phyloP scores from a whole-genome alignment of 2,113 vertebrate genomes.

The Vombatus ursinus region DNA sequence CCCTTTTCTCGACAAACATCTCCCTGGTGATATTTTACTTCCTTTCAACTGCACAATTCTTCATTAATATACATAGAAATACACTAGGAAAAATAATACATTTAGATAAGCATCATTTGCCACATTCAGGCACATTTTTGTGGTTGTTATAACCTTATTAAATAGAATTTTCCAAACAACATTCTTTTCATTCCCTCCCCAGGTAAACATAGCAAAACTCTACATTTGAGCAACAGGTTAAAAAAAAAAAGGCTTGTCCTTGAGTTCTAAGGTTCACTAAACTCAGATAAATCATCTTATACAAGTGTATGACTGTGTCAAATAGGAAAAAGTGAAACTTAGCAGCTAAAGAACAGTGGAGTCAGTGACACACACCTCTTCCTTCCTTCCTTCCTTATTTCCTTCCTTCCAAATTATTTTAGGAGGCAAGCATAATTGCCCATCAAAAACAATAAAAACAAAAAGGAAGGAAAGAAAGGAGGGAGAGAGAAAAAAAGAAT shows the following conservation, averaged over 20 bases:
- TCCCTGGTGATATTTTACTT: background rate
- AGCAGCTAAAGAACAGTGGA: background rate
- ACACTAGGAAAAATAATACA: background rate
- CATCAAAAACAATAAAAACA: background rate
- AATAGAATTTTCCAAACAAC: background rate
- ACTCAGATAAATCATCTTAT: background rate
- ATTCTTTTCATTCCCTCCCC: background rate
- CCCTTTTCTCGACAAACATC: background rate
- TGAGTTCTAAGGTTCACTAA: background rate
- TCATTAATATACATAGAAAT: background rate
- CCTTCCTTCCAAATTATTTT: background rate
- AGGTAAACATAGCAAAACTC: background rate
- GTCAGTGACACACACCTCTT: background rate
- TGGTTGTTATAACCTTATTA: background rate
- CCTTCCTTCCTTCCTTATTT: too few relatives aligned
- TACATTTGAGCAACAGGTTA: background rate
- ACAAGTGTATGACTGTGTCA: constrained; percentile 31
- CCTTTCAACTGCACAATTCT: background rate
- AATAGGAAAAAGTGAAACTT: background rate
- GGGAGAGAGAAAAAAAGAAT: background rate
- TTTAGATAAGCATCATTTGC: background rate
- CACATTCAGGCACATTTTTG: background rate
- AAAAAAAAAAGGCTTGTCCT: background rate
- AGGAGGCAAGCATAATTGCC: background rate
- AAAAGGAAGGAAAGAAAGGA: background rate